These are phyloP conservation scores for Triplophysa dalaica DNA, from an alignment of 2,113 vertebrate species.

Conservation along the genomic window DNA sequence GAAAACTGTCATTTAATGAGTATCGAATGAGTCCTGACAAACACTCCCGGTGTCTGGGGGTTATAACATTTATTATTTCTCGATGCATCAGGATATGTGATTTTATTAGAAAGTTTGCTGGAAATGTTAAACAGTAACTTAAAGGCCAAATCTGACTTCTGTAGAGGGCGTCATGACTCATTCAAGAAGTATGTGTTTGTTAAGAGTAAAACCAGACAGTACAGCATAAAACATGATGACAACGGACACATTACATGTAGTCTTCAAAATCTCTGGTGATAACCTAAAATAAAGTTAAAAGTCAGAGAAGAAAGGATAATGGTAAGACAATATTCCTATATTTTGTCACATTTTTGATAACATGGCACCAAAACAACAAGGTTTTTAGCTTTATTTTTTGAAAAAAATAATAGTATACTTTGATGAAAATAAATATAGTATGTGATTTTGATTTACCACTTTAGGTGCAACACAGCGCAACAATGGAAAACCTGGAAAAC, in stretches of 20 bases:
- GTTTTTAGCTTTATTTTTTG: too few species aligned
- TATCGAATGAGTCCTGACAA: not conserved
- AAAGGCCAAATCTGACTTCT: not conserved
- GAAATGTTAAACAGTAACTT: conserved; percentile 35
- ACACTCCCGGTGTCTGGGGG: not conserved
- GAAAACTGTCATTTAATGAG: not conserved
- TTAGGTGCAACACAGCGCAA: not conserved
- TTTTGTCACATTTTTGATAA: too few species aligned
- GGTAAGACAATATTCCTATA: not conserved
- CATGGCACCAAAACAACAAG: too few species aligned
- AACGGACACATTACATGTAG: not conserved
- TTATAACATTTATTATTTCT: not conserved
- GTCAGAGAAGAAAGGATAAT: not conserved
- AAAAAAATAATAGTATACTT: not conserved
- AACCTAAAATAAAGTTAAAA: not conserved
- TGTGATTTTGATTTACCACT: not conserved
- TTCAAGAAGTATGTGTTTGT: not conserved
- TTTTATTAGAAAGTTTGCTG: not conserved
- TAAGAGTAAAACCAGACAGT: not conserved
- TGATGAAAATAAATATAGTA: not conserved
- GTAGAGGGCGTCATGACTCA: not conserved
- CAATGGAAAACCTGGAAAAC: conserved; percentile 1
- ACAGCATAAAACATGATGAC: not conserved
- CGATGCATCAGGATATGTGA: not conserved
- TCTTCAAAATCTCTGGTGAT: not conserved